phyloP scores from a whole-genome alignment of 2,888 invertebrate species.

The Sarcophaga caerulescens region DNA sequence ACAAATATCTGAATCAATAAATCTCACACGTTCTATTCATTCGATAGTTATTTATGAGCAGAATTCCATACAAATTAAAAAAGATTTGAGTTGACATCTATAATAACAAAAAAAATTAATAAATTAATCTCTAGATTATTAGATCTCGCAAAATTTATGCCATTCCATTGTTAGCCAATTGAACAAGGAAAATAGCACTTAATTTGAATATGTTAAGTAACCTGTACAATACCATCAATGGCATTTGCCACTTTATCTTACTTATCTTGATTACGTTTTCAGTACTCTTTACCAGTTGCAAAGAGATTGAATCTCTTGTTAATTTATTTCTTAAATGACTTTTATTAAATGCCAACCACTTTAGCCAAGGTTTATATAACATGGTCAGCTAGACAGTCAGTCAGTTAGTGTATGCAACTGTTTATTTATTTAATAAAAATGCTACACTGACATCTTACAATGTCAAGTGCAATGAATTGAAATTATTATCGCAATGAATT shows the following conservation, averaged over 20 bases:
- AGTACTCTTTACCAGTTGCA: slow-evolving; percentile 32
- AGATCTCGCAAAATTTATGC: no score
- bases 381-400: neutral
- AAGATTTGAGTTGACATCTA: no score
- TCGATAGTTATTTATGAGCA: no score
- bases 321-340: slow-evolving; percentile 38
- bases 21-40: no score
- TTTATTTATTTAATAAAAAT: neutral
- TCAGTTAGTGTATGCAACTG: neutral
- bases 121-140: no score
- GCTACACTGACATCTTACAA: slow-evolving; percentile 10
- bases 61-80: no score
- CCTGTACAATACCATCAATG: neutral
- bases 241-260: neutral
- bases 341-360: slow-evolving; percentile 52
- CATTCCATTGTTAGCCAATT: no score
- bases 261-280: neutral
- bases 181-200: no score
- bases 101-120: no score
- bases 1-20: no score
- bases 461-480: neutral
- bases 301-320: slow-evolving; percentile 26
- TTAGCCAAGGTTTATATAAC: slow-evolving; percentile 8
- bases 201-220: neutral
- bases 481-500: no score